Conservation (phyloP, 1,140 invertebrate species). For the Drosophila insularis region DNA sequence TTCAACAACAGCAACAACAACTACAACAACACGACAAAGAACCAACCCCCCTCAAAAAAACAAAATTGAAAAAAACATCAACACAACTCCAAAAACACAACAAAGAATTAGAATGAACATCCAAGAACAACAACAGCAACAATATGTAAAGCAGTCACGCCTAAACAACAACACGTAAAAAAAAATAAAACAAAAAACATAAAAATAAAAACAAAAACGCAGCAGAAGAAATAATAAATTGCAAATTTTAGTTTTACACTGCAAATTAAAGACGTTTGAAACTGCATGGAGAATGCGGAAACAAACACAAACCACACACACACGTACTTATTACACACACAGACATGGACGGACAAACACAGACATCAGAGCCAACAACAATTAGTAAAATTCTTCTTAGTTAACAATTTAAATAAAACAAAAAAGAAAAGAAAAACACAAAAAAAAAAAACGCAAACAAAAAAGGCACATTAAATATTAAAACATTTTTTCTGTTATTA, state of each 20-base stretch:
- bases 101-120: slow-evolving; percentile 29
- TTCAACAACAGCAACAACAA: slow-evolving; percentile 29
- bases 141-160: slow-evolving; percentile 45
- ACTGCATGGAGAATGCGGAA: slow-evolving; percentile 68
- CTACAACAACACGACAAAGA: slow-evolving; percentile 38
- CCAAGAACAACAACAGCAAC: slow-evolving; percentile 39
- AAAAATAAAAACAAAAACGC: slow-evolving; percentile 42
- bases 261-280: slow-evolving; percentile 80
- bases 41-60: not conserved
- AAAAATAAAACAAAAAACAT: slow-evolving; percentile 37
- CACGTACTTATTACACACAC: slow-evolving; percentile 23
- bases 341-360: slow-evolving; percentile 26
- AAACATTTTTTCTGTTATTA: slow-evolving; percentile 12
- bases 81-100: slow-evolving; percentile 14
- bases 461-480: slow-evolving; percentile 1
- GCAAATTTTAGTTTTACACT: slow-evolving; percentile 74
- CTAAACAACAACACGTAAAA: slow-evolving; percentile 42
- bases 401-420: slow-evolving; percentile 64
- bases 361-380: slow-evolving; percentile 48
- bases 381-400: slow-evolving; percentile 74
- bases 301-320: slow-evolving; percentile 52
- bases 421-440: slow-evolving; percentile 24
- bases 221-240: slow-evolving; percentile 60
- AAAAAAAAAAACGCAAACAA: slow-evolving; percentile 31
- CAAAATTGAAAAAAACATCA: slow-evolving; percentile 23